Evolutionary conservation across 2,888 invertebrate genomes (phyloP), one percentile per base, ranked within the genome.

Genomic region (Pyrocoelia pectoralis): DNA sequence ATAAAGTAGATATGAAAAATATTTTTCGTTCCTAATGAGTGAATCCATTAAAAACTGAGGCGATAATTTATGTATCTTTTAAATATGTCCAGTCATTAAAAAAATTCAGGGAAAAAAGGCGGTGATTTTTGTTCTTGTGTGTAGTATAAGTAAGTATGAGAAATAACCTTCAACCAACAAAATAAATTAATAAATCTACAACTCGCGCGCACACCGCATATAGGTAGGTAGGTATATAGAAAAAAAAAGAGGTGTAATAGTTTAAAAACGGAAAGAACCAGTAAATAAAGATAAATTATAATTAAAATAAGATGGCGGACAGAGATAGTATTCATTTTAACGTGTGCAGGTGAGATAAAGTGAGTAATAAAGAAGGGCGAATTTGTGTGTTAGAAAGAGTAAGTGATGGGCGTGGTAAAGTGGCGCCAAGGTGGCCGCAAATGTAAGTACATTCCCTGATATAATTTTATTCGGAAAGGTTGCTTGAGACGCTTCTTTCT

Each of bases 371-470:
- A 52, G 56, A 52, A 59, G 68, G 61, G 56, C 43, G 66, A 57
- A 63, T 56, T 59, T 65, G 56, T 63, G 53, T 60, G 68, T 54
- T 58, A 64, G 68, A 59, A 40, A 62, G 65, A 68, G 69, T 66
- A 68, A 66, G 68, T 71, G 72, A 70, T 73, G 72, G 77, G 75
- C 77, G 77, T 74, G 75, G 72, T 67, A 49, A 76, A 71, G 66
- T 76, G 77, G 77, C 77, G 77, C 77, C 77, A 77, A 70, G 68
- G 70, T 68, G 70, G 70, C 68, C 68, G 64, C 68, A 72, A 66
- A 69, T 53, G 66, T 66, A 66, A 66, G 72, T 72, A 72, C 72
- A 63, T 66, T 67, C 68, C 62, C 66, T 62, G 70, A 68, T 70
- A 73, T 72, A 73, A 74, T 73, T 73, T 73, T 67, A 71, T 74